Evolutionary conservation across 2,888 invertebrate genomes (phyloP).

Genomic region (Eilema depressum): DNA sequence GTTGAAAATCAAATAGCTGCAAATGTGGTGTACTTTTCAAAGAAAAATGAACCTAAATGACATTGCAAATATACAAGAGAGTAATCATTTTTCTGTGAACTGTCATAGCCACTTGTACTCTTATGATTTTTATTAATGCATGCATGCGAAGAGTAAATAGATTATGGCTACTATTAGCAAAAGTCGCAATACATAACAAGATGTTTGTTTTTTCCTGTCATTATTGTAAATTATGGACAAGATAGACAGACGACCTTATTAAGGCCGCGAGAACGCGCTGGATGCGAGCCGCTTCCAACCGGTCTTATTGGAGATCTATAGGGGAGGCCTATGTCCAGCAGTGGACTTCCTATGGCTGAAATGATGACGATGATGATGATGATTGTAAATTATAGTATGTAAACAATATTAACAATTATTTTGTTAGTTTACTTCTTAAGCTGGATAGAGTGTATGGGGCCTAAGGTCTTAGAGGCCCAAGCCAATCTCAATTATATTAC

Average conservation of each 20-base stretch:
- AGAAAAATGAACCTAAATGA: not conserved
- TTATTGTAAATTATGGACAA: too few relatives aligned
- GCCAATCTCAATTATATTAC: too few relatives aligned
- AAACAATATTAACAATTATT: too few relatives aligned
- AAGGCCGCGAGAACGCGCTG: too few relatives aligned
- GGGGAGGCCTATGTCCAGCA: too few relatives aligned
- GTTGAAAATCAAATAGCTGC: not conserved
- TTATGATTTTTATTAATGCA: not conserved
- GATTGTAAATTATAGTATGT: too few relatives aligned
- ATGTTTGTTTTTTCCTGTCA: not conserved
- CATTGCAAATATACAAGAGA: not conserved
- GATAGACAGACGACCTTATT: too few relatives aligned
- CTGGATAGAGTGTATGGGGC: not conserved
- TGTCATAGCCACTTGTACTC: not conserved
- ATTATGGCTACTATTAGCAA: not conserved
- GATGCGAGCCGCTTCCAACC: too few relatives aligned
- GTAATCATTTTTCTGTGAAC: not conserved
- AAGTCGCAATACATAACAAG: not conserved
- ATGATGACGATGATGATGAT: too few relatives aligned
- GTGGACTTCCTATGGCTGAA: too few relatives aligned
- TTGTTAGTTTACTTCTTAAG: too few relatives aligned
- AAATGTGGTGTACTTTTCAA: not conserved
- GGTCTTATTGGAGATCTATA: too few relatives aligned
- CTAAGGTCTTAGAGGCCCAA: not conserved
- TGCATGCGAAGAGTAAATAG: not conserved